Conservation (phyloP, 2,113 vertebrate genomes). For the Istiophorus platypterus region DNA sequence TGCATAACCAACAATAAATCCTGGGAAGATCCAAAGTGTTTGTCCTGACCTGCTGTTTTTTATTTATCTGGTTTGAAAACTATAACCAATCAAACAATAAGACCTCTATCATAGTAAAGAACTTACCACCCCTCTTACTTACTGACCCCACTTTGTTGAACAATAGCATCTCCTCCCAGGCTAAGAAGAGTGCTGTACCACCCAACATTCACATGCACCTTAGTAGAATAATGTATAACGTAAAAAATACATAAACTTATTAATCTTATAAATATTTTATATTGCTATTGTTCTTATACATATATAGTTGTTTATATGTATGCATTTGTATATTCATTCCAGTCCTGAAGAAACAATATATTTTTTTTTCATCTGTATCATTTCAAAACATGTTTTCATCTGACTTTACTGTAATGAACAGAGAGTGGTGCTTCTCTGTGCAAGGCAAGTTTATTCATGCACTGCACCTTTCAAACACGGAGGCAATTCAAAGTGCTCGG, state of each 20-base stretch:
- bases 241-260: background rate
- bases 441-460: too few relatives aligned
- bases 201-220: background rate
- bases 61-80: background rate
- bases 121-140: background rate
- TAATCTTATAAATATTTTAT: background rate
- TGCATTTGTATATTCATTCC: background rate
- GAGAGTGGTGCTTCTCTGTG: too few relatives aligned
- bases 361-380: too few relatives aligned
- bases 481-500: too few relatives aligned
- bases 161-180: background rate
- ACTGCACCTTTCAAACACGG: too few relatives aligned
- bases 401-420: too few relatives aligned
- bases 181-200: background rate
- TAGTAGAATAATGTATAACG: background rate
- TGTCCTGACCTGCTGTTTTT: background rate
- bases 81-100: background rate
- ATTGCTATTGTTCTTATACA: background rate
- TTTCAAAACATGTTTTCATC: too few relatives aligned
- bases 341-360: background rate
- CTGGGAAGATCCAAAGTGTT: constrained; percentile 10
- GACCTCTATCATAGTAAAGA: background rate
- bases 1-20: constrained; percentile 38
- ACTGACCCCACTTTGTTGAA: background rate
- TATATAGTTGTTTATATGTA: too few relatives aligned